Conservation (phyloP, 2,888 invertebrate genomes). For the Leucophenga montana region DNA sequence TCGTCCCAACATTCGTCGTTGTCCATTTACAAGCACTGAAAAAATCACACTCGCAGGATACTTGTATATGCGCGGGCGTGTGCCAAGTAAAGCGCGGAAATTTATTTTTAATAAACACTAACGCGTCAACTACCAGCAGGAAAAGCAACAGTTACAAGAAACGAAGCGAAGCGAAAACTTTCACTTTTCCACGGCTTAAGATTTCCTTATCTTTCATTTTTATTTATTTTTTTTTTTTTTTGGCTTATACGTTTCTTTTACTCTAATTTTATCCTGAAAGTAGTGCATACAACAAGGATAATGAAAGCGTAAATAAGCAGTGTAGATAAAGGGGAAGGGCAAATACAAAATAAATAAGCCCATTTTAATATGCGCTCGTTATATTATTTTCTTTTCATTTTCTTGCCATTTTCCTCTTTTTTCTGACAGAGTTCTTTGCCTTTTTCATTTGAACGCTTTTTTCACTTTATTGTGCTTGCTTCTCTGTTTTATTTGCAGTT, state of each 20-base stretch:
- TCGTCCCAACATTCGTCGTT: not conserved
- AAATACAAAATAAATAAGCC: conserved; percentile 62
- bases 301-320: too few relatives aligned
- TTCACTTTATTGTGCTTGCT: not conserved
- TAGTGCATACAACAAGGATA: too few relatives aligned
- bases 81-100: conserved; percentile 61
- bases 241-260: not conserved
- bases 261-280: too few relatives aligned
- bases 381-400: conserved; percentile 66
- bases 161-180: conserved; percentile 3
- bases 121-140: conserved; percentile 29
- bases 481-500: conserved; percentile 14
- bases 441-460: not conserved
- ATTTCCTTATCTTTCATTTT: conserved; percentile 5
- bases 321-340: conserved; percentile 36
- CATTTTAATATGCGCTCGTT: conserved; percentile 67
- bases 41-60: not conserved
- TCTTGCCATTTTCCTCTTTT: conserved; percentile 53
- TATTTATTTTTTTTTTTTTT: conserved; percentile 4
- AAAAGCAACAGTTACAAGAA: not conserved
- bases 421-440: not conserved
- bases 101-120: conserved; percentile 68
- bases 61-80: conserved; percentile 15
- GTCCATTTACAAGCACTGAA: not conserved
- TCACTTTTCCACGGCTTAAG: conserved; percentile 28